Conservation (phyloP, 2,797 vertebrate genomes). For the Argya squamiceps region DNA sequence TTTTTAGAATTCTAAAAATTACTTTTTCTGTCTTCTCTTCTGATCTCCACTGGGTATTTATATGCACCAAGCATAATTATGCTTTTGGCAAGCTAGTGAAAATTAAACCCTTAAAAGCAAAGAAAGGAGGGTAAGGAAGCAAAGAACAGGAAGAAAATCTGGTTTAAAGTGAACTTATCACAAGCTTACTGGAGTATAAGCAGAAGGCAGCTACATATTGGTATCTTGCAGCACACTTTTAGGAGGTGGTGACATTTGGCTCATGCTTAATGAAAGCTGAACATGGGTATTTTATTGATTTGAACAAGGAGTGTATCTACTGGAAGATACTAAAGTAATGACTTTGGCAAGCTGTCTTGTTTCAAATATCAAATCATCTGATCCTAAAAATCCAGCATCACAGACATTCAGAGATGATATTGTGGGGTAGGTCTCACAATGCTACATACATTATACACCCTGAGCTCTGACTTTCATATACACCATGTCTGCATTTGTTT, state of each 20-base stretch:
- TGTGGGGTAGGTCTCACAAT: background rate
- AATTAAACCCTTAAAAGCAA: slow-evolving; percentile 63
- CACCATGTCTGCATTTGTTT: background rate
- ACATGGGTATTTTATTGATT: slow-evolving; percentile 62
- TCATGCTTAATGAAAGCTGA: slow-evolving; percentile 70
- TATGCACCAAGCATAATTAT: slow-evolving; percentile 68
- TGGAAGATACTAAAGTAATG: slow-evolving; percentile 55
- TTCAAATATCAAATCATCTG: slow-evolving; percentile 66
- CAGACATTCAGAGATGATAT: slow-evolving; percentile 38
- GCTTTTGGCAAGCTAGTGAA: slow-evolving; percentile 63
- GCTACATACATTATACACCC: background rate
- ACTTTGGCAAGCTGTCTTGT: slow-evolving; percentile 64
- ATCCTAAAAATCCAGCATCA: slow-evolving; percentile 62
- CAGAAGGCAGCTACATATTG: slow-evolving; percentile 53
- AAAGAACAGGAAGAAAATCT: slow-evolving; percentile 47
- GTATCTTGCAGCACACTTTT: slow-evolving; percentile 49
- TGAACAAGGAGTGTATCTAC: slow-evolving; percentile 54
- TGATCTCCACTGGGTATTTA: slow-evolving; percentile 64
- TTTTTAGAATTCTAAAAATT: slow-evolving; percentile 64
- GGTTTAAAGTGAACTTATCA: slow-evolving; percentile 67
- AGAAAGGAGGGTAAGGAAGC: background rate
- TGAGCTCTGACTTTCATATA: slow-evolving; percentile 36
- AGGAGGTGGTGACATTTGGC: slow-evolving; percentile 66
- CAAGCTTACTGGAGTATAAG: slow-evolving; percentile 52
- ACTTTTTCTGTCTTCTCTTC: slow-evolving; percentile 46